Percentiles rank a stretch among this genome's conserved stretches.
These are phyloP conservation scores for Marmota monax DNA, from an alignment of 2,113 vertebrate genomes.

Conservation along the genomic window DNA sequence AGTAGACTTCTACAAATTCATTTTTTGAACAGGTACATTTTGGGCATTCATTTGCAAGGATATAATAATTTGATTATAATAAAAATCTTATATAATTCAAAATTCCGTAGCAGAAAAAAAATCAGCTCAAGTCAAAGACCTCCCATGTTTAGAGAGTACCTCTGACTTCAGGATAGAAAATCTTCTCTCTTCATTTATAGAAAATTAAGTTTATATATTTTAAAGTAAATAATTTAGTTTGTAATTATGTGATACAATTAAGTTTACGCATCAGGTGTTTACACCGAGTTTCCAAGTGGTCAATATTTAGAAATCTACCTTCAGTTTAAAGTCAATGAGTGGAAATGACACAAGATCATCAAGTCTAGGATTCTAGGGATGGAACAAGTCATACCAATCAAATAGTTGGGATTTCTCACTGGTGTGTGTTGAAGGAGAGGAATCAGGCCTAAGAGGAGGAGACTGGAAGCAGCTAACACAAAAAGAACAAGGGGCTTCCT, in stretches of 20 bases:
- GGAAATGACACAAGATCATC: not conserved
- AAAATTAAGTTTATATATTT: not conserved
- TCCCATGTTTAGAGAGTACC: not conserved
- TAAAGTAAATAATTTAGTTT: conserved; percentile 33
- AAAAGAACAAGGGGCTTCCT: not conserved
- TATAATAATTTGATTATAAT: conserved; percentile 51
- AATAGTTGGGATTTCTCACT: not conserved
- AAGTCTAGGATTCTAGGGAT: not conserved
- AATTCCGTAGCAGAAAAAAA: conserved; percentile 27
- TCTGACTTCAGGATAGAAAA: not conserved
- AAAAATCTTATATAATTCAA: conserved; percentile 20
- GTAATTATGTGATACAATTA: conserved; percentile 4
- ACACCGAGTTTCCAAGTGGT: not conserved
- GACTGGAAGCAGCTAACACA: not conserved
- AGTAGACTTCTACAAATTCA: not conserved
- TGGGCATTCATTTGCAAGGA: conserved; percentile 28
- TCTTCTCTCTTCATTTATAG: not conserved
- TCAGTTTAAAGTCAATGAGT: not conserved
- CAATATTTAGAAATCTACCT: not conserved
- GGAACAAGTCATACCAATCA: not conserved
- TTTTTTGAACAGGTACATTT: not conserved
- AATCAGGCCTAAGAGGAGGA: not conserved
- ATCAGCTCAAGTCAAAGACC: not conserved
- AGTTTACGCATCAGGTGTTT: conserved; percentile 13
- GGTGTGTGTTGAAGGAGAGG: not conserved